These are phyloP conservation scores for Stegostoma tigrinum DNA, from an alignment of 2,113 vertebrate genomes.

Conservation along the genomic window DNA sequence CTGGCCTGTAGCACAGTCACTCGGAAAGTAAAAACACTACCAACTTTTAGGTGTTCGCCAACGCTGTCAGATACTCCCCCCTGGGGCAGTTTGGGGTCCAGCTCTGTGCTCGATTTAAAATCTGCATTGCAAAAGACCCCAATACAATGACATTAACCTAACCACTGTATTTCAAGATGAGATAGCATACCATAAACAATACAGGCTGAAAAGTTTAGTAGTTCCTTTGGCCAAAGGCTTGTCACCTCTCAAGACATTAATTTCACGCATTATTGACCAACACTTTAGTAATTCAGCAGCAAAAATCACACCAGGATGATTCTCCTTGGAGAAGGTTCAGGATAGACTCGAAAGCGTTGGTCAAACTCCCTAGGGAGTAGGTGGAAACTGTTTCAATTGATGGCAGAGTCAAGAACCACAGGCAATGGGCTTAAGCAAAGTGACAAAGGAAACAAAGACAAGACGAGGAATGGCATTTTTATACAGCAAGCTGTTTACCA, in stretches of 20 bases:
- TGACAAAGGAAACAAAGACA: too few species aligned
- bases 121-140: constrained; percentile 53
- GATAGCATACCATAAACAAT: too few species aligned
- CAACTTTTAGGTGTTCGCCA: constrained; percentile 78
- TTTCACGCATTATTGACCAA: neutral
- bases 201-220: neutral
- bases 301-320: neutral
- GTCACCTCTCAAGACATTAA: neutral
- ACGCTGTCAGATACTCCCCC: constrained; percentile 67
- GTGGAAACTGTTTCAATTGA: too few species aligned
- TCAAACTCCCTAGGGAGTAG: too few species aligned
- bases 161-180: neutral
- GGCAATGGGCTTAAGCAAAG: too few species aligned
- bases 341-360: neutral
- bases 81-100: constrained; percentile 75
- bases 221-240: neutral
- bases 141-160: neutral
- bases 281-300: neutral
- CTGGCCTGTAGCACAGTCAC: constrained; percentile 91
- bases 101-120: constrained; percentile 69
- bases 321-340: neutral
- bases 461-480: too few species aligned
- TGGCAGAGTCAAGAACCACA: too few species aligned
- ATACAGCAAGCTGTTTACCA: too few species aligned
- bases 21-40: constrained; percentile 89